Percentiles rank a stretch among this genome's conserved stretches.
Conservation (phyloP, 1,140 invertebrate genomes). For the Parasteatoda tepidariorum region DNA sequence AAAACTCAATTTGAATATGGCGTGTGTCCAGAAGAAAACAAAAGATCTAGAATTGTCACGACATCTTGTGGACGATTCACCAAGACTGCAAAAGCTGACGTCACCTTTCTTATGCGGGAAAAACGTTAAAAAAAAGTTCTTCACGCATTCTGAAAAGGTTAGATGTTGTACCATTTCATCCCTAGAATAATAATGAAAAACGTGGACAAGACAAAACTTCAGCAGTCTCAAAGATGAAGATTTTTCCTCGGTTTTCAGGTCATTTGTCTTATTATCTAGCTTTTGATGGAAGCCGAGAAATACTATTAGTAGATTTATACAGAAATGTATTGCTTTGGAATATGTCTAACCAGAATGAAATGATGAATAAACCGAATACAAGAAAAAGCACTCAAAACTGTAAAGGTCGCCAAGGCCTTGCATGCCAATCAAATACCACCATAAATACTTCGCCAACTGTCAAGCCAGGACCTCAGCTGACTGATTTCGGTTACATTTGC, state of each 20-base stretch:
- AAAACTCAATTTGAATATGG: constrained; percentile 47
- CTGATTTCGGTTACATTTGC: too few relatives aligned
- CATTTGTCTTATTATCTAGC: constrained; percentile 39
- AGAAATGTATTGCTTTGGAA: constrained; percentile 33
- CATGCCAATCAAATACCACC: constrained; percentile 36
- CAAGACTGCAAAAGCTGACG: constrained; percentile 43
- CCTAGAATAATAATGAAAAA: constrained; percentile 54
- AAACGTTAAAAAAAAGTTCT: background rate
- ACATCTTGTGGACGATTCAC: constrained; percentile 15
- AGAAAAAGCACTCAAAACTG: constrained; percentile 53
- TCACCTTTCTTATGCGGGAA: background rate
- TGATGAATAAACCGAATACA: constrained; percentile 56
- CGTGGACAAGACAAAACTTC: constrained; percentile 5
- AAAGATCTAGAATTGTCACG: constrained; percentile 39
- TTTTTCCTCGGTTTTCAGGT: background rate
- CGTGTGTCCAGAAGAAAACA: constrained; percentile 32
- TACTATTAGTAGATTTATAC: constrained; percentile 49
- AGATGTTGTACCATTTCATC: constrained; percentile 45
- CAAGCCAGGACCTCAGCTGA: background rate
- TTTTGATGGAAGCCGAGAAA: constrained; percentile 29
- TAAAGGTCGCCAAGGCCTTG: constrained; percentile 32
- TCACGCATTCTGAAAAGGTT: constrained; percentile 42
- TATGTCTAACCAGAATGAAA: constrained; percentile 4
- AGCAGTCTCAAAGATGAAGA: background rate
- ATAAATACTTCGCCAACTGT: constrained; percentile 27